Conservation (phyloP, 2,113 vertebrate species). For the Sclerurus mexicanus region DNA sequence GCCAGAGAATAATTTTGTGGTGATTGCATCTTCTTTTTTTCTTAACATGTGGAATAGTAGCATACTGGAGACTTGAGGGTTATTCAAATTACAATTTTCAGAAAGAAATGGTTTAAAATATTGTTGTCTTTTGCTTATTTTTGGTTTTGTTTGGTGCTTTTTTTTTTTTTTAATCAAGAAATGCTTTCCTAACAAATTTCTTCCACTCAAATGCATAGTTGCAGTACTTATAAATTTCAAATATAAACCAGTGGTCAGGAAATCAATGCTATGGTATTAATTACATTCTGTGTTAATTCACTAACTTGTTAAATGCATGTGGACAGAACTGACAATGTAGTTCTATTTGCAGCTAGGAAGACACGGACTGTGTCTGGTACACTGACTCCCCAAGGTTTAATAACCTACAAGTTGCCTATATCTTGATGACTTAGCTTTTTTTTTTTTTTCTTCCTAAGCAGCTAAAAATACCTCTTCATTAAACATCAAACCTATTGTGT, state of each 20-base stretch:
- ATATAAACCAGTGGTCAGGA: background rate
- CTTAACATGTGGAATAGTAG: background rate
- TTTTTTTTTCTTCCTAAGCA: background rate
- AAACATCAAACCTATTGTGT: background rate
- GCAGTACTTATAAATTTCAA: background rate
- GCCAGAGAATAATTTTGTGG: background rate
- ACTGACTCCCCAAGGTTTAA: background rate
- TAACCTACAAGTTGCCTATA: background rate
- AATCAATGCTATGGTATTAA: background rate
- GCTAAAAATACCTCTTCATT: constrained; percentile 3
- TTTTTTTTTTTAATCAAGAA: background rate
- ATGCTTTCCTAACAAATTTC: background rate
- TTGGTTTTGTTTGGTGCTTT: background rate
- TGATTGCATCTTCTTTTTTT: background rate
- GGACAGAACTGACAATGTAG: background rate
- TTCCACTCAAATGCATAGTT: background rate
- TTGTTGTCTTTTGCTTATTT: no score
- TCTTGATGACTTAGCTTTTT: background rate
- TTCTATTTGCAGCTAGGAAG: background rate
- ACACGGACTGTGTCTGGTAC: background rate
- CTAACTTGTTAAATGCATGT: background rate
- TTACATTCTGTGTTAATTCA: background rate
- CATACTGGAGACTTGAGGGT: background rate
- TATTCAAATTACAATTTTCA: background rate
- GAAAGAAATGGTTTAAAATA: background rate